Percentiles rank a stretch among this genome's conserved stretches.
These are phyloP conservation scores for Apus apus DNA, from an alignment of 2,113 vertebrate genomes.

Conservation along the genomic window DNA sequence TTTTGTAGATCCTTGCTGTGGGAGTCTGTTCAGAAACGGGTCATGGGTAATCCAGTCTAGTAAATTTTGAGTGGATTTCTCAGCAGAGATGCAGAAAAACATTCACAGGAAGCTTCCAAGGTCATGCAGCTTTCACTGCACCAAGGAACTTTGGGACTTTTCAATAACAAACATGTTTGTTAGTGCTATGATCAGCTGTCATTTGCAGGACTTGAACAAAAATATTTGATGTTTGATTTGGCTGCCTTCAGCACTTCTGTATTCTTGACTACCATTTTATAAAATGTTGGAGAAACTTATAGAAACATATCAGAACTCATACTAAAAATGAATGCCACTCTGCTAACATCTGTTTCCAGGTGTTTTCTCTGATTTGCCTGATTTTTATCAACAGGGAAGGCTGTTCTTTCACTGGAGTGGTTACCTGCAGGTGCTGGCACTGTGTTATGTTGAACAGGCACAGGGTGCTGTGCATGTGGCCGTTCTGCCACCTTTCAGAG, in stretches of 20 bases:
- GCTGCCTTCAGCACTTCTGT: neutral
- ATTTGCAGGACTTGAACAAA: neutral
- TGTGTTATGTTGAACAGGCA: neutral
- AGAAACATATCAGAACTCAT: neutral
- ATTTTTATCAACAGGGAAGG: neutral
- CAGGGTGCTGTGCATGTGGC: accelerated
- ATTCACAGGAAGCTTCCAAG: neutral
- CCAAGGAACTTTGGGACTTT: accelerated
- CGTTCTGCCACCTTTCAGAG: neutral
- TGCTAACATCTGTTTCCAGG: neutral
- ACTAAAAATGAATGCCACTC: neutral
- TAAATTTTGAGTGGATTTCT: neutral
- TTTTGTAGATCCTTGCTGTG: neutral
- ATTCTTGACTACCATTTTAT: neutral
- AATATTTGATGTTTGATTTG: neutral
- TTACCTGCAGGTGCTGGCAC: neutral
- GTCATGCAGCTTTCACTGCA: neutral
- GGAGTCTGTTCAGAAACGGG: neutral
- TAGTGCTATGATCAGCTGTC: neutral
- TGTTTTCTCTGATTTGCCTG: neutral
- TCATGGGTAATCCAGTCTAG: neutral
- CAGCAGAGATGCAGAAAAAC: neutral
- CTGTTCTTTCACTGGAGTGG: neutral
- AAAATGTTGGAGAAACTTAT: neutral
- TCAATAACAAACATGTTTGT: neutral